Conservation (phyloP, 2,113 vertebrate genomes). For the Thryonomys swinderianus region DNA sequence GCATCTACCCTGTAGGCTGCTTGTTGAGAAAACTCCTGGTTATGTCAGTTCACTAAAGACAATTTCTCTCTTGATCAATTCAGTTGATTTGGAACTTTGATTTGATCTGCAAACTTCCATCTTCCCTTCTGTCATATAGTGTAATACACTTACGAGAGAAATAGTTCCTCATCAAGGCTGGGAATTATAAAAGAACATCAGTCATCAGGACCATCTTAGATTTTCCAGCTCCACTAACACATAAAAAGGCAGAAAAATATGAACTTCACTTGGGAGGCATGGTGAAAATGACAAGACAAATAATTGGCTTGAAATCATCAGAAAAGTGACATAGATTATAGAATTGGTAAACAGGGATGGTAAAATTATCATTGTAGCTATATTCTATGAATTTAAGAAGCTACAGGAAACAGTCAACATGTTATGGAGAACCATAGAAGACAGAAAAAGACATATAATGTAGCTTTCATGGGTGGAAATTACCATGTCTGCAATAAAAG, state of each 20-base stretch:
- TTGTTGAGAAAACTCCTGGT: neutral
- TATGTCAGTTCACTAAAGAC: neutral
- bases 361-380: neutral
- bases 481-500: neutral
- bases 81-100: constrained; percentile 12
- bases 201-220: neutral
- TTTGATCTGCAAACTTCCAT: neutral
- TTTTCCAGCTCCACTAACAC: neutral
- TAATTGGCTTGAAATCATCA: neutral
- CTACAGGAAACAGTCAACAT: neutral
- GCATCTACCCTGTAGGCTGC: neutral
- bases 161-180: neutral
- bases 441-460: neutral
- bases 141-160: neutral
- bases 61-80: constrained; percentile 3
- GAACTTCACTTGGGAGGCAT: neutral
- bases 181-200: neutral
- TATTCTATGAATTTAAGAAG: neutral
- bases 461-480: neutral
- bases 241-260: neutral
- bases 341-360: neutral
- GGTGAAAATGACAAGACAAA: neutral
- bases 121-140: neutral
- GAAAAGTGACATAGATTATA: neutral
- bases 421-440: neutral